Evolutionary conservation across 2,797 vertebrate genomes (phyloP).

Genomic region (Oreochromis grahami): DNA sequence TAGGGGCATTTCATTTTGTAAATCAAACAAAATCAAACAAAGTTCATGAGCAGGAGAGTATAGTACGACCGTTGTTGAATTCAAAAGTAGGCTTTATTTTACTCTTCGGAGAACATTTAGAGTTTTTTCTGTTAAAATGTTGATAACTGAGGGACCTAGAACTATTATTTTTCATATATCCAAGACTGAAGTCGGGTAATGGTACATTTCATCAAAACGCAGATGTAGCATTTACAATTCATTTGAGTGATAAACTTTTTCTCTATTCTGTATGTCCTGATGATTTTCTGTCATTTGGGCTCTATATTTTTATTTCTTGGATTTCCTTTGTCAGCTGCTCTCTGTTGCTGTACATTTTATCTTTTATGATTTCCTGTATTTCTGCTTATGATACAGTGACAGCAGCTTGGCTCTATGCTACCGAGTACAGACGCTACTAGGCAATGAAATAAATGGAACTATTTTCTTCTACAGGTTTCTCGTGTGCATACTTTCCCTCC

Average conservation of each 20-base stretch:
- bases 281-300: neutral
- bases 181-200: neutral
- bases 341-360: neutral
- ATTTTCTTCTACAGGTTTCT: slow-evolving; percentile 34
- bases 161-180: neutral
- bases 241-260: neutral
- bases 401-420: slow-evolving; percentile 26
- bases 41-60: neutral
- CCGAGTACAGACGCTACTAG: slow-evolving; percentile 13
- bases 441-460: slow-evolving; percentile 52
- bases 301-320: neutral
- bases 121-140: neutral
- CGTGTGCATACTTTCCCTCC: neutral
- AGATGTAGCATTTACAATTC: slow-evolving; percentile 11
- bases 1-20: neutral
- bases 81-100: neutral
- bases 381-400: neutral
- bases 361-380: neutral
- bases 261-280: neutral
- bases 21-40: neutral
- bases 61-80: neutral
- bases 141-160: slow-evolving; percentile 3
- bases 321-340: neutral
- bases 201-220: slow-evolving; percentile 7
- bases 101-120: neutral